Percentiles rank a stretch among this genome's conserved stretches.
Evolutionary conservation across 2,113 vertebrate species (phyloP).

Genomic region (Etheostoma cragini): DNA sequence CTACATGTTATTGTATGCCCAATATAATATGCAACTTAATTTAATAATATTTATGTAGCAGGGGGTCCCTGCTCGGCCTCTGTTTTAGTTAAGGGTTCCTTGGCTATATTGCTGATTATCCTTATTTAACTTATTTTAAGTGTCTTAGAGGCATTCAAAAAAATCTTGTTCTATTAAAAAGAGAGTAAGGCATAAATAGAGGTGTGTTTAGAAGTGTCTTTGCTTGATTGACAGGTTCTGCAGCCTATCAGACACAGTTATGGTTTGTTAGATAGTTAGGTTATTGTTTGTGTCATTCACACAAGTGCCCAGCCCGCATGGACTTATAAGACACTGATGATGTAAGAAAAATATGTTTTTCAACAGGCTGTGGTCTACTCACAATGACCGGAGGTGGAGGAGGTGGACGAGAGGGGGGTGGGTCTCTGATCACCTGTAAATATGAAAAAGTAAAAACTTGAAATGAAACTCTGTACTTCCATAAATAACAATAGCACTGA

Average conservation of each 20-base stretch:
- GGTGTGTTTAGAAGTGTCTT: background rate
- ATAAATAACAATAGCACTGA: conserved; percentile 1
- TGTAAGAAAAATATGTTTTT: background rate
- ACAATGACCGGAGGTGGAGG: conserved; percentile 89
- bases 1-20: too few species aligned
- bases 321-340: background rate
- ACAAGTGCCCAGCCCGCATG: background rate
- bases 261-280: background rate
- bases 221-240: background rate
- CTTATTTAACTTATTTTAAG: background rate
- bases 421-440: conserved; percentile 94
- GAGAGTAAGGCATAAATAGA: background rate
- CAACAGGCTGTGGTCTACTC: conserved; percentile 39
- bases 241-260: background rate
- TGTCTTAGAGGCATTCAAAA: background rate
- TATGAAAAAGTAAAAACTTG: background rate
- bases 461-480: too few species aligned
- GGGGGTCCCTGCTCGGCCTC: too few species aligned
- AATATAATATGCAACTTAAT: too few species aligned
- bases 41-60: too few species aligned
- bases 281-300: background rate
- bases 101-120: background rate
- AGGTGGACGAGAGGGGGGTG: conserved; percentile 87
- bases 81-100: too few species aligned
- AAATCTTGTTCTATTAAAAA: background rate